Conservation (phyloP, 2,113 vertebrate genomes). For the Protobothrops mucrosquamatus region DNA sequence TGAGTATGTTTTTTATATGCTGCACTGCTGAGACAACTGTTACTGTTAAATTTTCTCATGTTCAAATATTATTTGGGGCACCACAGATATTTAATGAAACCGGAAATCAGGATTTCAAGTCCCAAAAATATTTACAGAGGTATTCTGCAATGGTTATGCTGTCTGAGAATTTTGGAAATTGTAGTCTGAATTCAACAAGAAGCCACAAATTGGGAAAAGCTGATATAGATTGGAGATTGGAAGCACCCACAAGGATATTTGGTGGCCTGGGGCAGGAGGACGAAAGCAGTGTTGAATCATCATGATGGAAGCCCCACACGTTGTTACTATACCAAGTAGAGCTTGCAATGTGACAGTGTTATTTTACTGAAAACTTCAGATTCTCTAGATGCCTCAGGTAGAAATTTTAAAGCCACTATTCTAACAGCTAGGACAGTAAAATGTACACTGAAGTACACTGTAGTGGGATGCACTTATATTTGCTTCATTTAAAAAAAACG, state of each 20-base stretch:
- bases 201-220: neutral
- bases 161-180: neutral
- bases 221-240: neutral
- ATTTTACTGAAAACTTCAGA: neutral
- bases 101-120: slow-evolving; percentile 55
- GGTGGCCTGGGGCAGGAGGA: neutral
- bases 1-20: slow-evolving; percentile 27
- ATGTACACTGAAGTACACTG: slow-evolving; percentile 28
- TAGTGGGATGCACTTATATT: slow-evolving; percentile 25
- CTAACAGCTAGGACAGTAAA: slow-evolving; percentile 36
- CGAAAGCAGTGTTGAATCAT: neutral
- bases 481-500: slow-evolving; percentile 30
- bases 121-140: slow-evolving; percentile 46
- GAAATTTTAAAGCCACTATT: slow-evolving; percentile 43
- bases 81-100: slow-evolving; percentile 51
- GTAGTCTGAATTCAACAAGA: neutral
- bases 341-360: neutral
- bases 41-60: slow-evolving; percentile 25
- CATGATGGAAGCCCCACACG: neutral
- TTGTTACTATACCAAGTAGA: neutral
- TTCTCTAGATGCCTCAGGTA: neutral
- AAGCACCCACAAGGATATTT: neutral
- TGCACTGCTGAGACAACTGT: slow-evolving; percentile 23
- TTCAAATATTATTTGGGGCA: slow-evolving; percentile 44
- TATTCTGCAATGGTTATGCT: slow-evolving; percentile 33